Percentiles rank a stretch among this genome's conserved stretches.
Evolutionary conservation across 2,888 invertebrate genomes (phyloP).

Genomic region (Furcula furcula): DNA sequence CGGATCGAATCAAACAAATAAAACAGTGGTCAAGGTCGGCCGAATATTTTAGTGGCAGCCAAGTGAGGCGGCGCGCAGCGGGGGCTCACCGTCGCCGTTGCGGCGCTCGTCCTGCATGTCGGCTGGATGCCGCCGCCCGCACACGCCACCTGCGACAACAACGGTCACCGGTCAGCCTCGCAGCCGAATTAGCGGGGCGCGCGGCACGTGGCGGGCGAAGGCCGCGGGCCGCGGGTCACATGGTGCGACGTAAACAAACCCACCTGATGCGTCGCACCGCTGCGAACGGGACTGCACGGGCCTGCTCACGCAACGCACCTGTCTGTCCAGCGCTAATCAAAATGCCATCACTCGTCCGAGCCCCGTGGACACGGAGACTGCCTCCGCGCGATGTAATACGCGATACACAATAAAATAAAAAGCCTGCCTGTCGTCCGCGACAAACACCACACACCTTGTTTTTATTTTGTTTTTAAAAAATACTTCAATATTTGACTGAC

Average conservation of each 20-base stretch:
- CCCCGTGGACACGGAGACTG: not conserved
- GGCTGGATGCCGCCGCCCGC: conserved; percentile 47
- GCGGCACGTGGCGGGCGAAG: conserved; percentile 18
- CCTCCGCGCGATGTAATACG: not conserved
- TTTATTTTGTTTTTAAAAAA: conserved; percentile 33
- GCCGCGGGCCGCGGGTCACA: conserved; percentile 44
- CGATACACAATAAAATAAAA: not conserved
- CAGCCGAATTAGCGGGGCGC: no score
- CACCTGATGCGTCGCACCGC: conserved; percentile 42
- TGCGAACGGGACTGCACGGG: conserved; percentile 3
- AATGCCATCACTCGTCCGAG: conserved; percentile 13
- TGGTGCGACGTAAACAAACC: conserved; percentile 52
- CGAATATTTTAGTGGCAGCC: conserved; percentile 9
- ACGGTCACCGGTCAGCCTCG: conserved; percentile 16
- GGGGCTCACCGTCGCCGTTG: conserved; percentile 60
- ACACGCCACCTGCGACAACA: conserved; percentile 21
- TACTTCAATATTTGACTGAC: conserved; percentile 18
- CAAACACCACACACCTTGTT: conserved; percentile 37
- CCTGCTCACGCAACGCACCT: not conserved
- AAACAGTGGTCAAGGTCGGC: conserved; percentile 21
- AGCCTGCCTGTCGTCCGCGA: not conserved
- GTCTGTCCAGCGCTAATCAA: conserved; percentile 8
- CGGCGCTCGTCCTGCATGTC: conserved; percentile 51
- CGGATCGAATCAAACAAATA: conserved; percentile 7
- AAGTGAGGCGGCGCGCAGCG: conserved; percentile 1